Base-by-base conservation (phyloP, 2,113 vertebrate species). In the Carlito syrichta region DNA sequence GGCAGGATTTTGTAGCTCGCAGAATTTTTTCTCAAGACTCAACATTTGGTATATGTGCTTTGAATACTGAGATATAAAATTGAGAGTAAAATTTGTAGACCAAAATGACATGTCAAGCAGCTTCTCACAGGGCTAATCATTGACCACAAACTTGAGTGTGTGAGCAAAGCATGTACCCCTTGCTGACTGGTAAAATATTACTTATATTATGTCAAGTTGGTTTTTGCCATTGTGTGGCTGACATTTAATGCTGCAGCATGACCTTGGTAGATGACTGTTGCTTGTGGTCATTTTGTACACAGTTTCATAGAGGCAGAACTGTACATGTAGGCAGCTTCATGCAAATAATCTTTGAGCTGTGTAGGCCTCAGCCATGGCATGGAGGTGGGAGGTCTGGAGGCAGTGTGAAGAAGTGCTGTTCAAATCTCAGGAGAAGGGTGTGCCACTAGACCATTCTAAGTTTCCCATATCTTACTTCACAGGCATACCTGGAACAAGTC, bases 31-130 rank as follows among this genome's bases (percentile, higher is more conserved):
- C 62, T 63, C 38, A 73, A 92, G 35, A 81, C 48, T 20, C 60
- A 88, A 11, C 20, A 50, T 52, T 89, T 89, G 54, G 7, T 32
- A 20, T 9, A 13, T 81, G 40, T 69, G 35, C 22, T 90, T 58
- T 95, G 48, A 86, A 73, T 30, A n/a, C 1, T 76, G 50, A 81
- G 68, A 96, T 79, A 89, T 32, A 82, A 93, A 86, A 86, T 3
- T 56, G 35, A 32, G 35, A 63, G 32, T 62, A 58, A 2, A 82
- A 77, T 56, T 83, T 76, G 38, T 77, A 60, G 8, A 94, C 3
- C 38, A 78, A 78, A 20, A 3, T 68, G 62, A 20, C 40, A 56
- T 2, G 5, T 73, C 9, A 66, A 73, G 19, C 90, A 35, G 48
- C 32, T 77, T 69, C 69, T 83, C 50, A 48, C 13, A 38, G 8